Conservation (phyloP, 1,140 invertebrate species). For the Leucophenga varia region DNA sequence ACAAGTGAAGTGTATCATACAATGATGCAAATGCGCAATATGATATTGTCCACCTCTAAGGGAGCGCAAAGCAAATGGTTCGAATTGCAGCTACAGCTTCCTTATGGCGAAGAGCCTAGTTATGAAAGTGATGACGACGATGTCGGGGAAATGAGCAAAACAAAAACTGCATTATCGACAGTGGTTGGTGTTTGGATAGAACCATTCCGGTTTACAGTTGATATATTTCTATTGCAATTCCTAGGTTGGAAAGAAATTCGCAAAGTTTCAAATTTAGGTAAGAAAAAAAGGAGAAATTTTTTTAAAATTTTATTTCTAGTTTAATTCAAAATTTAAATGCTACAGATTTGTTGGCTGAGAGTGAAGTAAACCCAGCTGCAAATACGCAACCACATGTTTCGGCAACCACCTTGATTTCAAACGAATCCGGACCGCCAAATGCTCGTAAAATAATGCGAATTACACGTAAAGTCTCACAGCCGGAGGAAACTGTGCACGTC, state of each 20-base stretch:
- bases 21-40: conserved; percentile 33
- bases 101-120: too few species aligned
- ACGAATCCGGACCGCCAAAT: background rate
- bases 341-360: too few species aligned
- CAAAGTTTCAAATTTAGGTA: too few species aligned
- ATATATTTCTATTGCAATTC: conserved; percentile 40
- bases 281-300: too few species aligned
- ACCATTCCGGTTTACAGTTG: conserved; percentile 26
- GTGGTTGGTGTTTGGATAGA: conserved; percentile 41
- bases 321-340: too few species aligned
- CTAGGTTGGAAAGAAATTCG: conserved; percentile 9
- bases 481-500: conserved; percentile 46
- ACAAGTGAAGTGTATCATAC: conserved; percentile 33
- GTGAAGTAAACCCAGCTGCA: too few species aligned
- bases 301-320: too few species aligned
- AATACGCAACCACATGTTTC: too few species aligned
- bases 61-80: conserved; percentile 37
- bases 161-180: too few species aligned
- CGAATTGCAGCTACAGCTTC: conserved; percentile 33
- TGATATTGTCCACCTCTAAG: conserved; percentile 31
- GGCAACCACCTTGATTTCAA: too few species aligned
- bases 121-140: too few species aligned
- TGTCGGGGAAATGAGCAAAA: too few species aligned
- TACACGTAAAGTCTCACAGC: conserved; percentile 10
- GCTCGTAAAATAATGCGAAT: background rate